These are phyloP conservation scores for Xenopus borealis DNA, from an alignment of 2,113 vertebrate genomes.

Conservation along the genomic window DNA sequence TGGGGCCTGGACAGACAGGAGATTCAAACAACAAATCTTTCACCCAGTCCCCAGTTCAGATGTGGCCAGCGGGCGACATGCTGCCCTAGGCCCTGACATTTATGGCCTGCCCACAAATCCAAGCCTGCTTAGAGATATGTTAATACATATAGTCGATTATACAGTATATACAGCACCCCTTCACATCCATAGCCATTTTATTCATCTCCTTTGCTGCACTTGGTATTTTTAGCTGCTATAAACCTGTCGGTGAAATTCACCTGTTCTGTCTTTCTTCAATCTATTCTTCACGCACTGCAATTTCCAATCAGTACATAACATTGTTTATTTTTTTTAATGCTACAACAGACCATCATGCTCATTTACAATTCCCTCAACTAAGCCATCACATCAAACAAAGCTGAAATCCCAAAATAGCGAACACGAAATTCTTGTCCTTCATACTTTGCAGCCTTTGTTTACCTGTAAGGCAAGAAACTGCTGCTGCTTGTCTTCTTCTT, in stretches of 20 bases:
- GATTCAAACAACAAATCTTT: too few relatives aligned
- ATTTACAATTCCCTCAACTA: conserved; percentile 17
- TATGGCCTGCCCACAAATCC: too few relatives aligned
- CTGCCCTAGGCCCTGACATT: too few relatives aligned
- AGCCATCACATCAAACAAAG: conserved; percentile 32
- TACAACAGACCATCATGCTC: conserved; percentile 22
- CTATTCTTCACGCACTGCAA: conserved; percentile 14
- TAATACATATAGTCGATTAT: too few relatives aligned
- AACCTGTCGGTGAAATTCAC: conserved; percentile 17
- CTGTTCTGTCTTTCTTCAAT: conserved; percentile 5
- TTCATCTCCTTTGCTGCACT: too few relatives aligned
- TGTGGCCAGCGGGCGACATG: too few relatives aligned
- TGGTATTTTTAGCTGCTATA: conserved; percentile 4
- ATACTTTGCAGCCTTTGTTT: conserved; percentile 6
- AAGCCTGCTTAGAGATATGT: too few relatives aligned
- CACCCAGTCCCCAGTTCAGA: too few relatives aligned
- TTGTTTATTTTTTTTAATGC: conserved; percentile 30
- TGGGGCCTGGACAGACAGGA: too few relatives aligned
- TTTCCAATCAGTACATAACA: conserved; percentile 14
- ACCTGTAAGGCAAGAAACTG: neutral
- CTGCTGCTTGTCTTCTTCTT: neutral
- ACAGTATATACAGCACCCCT: too few relatives aligned
- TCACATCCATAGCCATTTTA: too few relatives aligned
- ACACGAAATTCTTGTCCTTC: neutral
- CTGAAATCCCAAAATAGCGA: conserved; percentile 24